These are phyloP conservation scores for Eumeta japonica DNA, from an alignment of 1,140 invertebrate genomes.

Conservation along the genomic window DNA sequence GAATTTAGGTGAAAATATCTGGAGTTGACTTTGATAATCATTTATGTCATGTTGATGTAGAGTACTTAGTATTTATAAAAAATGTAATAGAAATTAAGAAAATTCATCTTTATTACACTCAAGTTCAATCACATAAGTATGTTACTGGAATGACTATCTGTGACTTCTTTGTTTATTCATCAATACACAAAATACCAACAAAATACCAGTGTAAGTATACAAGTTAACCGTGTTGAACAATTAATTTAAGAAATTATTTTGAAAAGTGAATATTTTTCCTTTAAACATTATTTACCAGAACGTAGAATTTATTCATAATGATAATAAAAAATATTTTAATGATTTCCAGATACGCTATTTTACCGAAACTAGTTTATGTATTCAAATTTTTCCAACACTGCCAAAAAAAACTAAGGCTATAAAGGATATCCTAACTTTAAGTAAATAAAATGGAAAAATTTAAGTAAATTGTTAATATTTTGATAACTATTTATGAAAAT, in stretches of 20 bases:
- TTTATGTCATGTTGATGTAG: conserved; percentile 15
- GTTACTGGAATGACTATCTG: conserved; percentile 16
- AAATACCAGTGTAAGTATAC: conserved; percentile 11
- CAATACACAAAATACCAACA: too few species aligned
- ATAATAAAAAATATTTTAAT: conserved; percentile 1
- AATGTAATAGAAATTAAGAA: conserved; percentile 10
- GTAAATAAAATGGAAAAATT: too few species aligned
- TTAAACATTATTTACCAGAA: conserved; percentile 15
- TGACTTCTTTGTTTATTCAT: conserved; percentile 21
- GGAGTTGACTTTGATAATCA: conserved; percentile 13
- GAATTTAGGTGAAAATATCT: conserved; percentile 24
- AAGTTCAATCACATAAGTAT: conserved; percentile 23
- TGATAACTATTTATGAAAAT: too few species aligned
- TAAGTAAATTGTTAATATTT: too few species aligned
- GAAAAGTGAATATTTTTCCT: conserved; percentile 19
- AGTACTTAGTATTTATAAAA: conserved; percentile 15
- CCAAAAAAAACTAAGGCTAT: too few species aligned
- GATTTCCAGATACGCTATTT: too few species aligned
- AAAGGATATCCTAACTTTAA: too few species aligned
- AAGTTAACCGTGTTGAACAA: conserved; percentile 15
- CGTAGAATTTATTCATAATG: too few species aligned
- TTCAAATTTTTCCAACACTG: background rate
- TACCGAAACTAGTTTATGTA: background rate
- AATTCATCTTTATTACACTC: conserved; percentile 21
- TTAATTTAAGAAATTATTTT: too few species aligned